Evolutionary conservation across 1,140 invertebrate genomes (phyloP).

Genomic region (Aporrectodea caliginosa): DNA sequence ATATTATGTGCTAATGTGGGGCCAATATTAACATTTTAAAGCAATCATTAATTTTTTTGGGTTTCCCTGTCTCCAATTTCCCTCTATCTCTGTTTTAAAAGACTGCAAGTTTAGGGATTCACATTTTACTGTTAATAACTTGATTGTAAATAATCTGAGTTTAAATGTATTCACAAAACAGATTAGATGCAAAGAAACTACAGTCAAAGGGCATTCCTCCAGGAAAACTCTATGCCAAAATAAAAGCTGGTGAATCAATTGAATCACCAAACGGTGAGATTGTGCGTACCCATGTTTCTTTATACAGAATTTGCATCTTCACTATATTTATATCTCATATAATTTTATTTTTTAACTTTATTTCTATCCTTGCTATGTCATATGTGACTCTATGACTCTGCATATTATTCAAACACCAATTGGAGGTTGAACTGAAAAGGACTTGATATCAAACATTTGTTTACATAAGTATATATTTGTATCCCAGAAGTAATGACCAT

Average conservation of each 20-base stretch:
- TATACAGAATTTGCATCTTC: background rate
- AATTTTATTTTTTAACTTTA: background rate
- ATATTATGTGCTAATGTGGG: no score
- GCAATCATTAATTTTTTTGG: no score
- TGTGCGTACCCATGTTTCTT: conserved; percentile 35
- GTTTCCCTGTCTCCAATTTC: no score
- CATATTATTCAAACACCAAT: background rate
- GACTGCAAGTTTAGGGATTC: no score
- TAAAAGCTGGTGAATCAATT: conserved; percentile 52
- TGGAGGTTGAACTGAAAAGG: background rate
- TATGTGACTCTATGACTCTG: no score
- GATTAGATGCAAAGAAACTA: conserved; percentile 48
- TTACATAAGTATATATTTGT: no score
- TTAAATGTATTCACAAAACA: conserved; percentile 29
- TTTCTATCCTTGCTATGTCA: background rate
- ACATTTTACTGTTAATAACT: no score
- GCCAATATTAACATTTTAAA: no score
- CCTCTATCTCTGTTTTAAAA: no score
- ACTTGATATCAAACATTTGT: background rate
- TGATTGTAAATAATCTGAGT: no score
- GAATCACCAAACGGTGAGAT: conserved; percentile 44
- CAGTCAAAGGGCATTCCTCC: conserved; percentile 47
- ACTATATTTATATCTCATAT: background rate
- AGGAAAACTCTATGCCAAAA: conserved; percentile 52
- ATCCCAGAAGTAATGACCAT: no score